Percentiles rank a stretch among this genome's conserved stretches.
Conservation (phyloP, 2,888 invertebrate genomes). For the Margaritifera margaritifera region DNA sequence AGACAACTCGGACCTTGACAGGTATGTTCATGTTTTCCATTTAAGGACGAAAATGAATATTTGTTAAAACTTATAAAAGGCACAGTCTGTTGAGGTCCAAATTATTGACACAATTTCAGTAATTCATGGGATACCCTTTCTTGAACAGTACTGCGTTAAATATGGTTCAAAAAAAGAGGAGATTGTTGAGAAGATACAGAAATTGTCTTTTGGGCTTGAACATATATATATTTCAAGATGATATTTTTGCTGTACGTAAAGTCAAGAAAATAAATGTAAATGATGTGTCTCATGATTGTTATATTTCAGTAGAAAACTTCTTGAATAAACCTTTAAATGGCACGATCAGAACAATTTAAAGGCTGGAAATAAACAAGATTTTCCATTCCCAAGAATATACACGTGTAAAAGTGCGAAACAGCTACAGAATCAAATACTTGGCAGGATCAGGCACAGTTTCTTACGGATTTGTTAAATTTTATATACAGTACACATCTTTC, state of each 20-base stretch:
- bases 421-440: conserved; percentile 2
- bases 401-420: conserved; percentile 13
- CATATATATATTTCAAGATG: conserved; percentile 1
- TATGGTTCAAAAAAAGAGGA: conserved; percentile 9
- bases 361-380: conserved; percentile 1
- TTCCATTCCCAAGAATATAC: conserved; percentile 11
- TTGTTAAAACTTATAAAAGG: conserved; percentile 14
- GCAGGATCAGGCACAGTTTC: not conserved
- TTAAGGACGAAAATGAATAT: conserved; percentile 18
- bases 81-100: conserved; percentile 12
- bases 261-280: conserved; percentile 2
- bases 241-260: not conserved
- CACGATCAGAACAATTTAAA: not conserved
- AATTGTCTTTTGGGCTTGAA: not conserved
- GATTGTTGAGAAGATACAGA: conserved; percentile 7
- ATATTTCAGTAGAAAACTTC: conserved; percentile 4
- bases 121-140: conserved; percentile 10
- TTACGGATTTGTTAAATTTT: conserved; percentile 3
- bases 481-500: not conserved
- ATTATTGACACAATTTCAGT: conserved; percentile 9
- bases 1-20: conserved; percentile 25
- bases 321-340: conserved; percentile 4
- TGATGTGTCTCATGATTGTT: conserved; percentile 5
- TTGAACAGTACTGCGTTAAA: conserved; percentile 6
- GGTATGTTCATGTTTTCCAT: conserved; percentile 30